A percentile compares a stretch with the other conserved stretches of the same genome.
Evolutionary conservation across 2,797 vertebrate species (phyloP).

Genomic region (Chaetophractus vellerosus): DNA sequence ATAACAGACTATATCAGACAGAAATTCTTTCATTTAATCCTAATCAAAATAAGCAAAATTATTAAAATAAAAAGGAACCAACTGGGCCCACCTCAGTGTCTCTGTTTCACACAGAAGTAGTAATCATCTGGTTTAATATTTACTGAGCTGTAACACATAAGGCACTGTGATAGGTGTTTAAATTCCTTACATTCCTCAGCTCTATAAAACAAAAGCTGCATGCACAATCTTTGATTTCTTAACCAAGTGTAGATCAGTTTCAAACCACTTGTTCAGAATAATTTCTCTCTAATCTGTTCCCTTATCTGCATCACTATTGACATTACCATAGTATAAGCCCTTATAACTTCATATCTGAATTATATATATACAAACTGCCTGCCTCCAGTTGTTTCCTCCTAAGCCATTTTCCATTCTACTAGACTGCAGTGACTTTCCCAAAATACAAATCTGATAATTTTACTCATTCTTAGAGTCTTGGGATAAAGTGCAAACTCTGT

Average conservation of each 20-base stretch:
- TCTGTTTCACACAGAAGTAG: slow-evolving; percentile 47
- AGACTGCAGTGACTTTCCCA: not conserved
- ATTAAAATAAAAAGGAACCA: not conserved
- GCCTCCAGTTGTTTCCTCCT: not conserved
- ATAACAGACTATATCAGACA: not conserved
- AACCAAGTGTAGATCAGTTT: slow-evolving; percentile 49
- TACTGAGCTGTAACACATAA: not conserved
- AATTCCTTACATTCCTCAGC: slow-evolving; percentile 14
- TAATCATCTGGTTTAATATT: slow-evolving; percentile 14
- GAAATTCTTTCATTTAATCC: slow-evolving; percentile 42
- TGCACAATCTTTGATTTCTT: slow-evolving; percentile 41
- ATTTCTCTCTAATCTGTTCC: slow-evolving; percentile 37
- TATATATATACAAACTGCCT: slow-evolving; percentile 1
- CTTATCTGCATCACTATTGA: slow-evolving; percentile 27
- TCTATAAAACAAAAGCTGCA: slow-evolving; percentile 54
- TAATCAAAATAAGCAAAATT: slow-evolving; percentile 47
- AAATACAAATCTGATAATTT: not conserved
- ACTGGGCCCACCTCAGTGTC: not conserved
- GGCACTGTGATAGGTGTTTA: not conserved
- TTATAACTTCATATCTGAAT: slow-evolving; percentile 52
- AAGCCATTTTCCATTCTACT: not conserved
- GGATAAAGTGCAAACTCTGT: not conserved
- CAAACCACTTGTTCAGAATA: slow-evolving; percentile 47
- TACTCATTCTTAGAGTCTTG: not conserved
- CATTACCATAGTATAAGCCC: not conserved